Percentiles rank a stretch among this genome's conserved stretches.
These are phyloP conservation scores for Ophion costatus DNA, from an alignment of 2,888 invertebrate genomes.

Conservation along the genomic window DNA sequence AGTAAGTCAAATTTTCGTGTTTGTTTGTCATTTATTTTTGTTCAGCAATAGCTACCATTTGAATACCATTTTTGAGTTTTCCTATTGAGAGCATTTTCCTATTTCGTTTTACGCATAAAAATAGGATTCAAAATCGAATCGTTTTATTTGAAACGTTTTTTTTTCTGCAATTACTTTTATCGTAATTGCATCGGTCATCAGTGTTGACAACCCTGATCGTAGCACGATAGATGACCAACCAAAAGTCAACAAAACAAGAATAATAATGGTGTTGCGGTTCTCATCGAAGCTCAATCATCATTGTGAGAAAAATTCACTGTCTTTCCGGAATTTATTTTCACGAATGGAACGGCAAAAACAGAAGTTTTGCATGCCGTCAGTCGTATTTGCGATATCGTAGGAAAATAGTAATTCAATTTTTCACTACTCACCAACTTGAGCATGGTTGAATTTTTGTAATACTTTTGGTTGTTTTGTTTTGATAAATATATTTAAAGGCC, in stretches of 20 bases:
- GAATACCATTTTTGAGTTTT: neutral
- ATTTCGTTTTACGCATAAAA: neutral
- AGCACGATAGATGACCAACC: neutral
- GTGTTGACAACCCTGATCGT: constrained; percentile 34
- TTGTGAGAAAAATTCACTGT: constrained; percentile 1
- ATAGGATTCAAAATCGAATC: neutral
- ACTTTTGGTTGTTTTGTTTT: constrained; percentile 27
- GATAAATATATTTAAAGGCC: constrained; percentile 3
- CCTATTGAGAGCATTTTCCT: neutral
- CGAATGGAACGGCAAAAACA: neutral
- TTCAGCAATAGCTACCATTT: neutral
- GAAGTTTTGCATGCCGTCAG: neutral
- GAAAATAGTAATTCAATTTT: constrained; percentile 7
- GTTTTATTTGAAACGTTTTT: neutral
- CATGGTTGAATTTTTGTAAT: constrained; percentile 40
- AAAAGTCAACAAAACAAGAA: neutral
- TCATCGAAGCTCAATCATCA: neutral
- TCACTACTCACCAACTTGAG: constrained; percentile 63
- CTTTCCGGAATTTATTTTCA: neutral
- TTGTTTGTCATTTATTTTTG: neutral
- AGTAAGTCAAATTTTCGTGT: neutral
- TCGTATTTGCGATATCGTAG: neutral
- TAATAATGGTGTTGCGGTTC: neutral
- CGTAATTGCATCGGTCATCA: neutral
- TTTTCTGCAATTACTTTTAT: neutral